phyloP scores from a whole-genome alignment of 2,797 vertebrate species.

The Crocidura indochinensis region DNA sequence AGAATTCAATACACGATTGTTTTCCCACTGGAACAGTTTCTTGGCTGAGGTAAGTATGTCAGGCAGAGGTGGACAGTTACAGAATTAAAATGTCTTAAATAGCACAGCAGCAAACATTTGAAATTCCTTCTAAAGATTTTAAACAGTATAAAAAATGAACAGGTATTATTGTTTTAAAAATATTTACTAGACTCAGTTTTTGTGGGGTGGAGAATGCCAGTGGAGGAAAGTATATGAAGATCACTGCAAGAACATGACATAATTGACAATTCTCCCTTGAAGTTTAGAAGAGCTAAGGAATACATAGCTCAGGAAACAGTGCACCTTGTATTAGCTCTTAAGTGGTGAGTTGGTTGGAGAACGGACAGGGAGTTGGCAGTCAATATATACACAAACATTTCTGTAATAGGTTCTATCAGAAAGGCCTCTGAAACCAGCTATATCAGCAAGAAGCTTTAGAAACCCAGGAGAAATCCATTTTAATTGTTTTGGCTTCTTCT shows the following conservation, averaged over 20 bases:
- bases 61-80: slow-evolving; percentile 70
- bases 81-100: slow-evolving; percentile 79
- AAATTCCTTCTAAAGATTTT: slow-evolving; percentile 47
- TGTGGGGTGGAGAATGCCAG: not conserved
- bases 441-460: slow-evolving; percentile 16
- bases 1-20: slow-evolving; percentile 61
- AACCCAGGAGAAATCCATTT: not conserved
- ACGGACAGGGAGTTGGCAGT: not conserved
- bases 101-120: slow-evolving; percentile 65
- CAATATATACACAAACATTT: not conserved
- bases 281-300: not conserved
- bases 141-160: not conserved
- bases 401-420: not conserved
- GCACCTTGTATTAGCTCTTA: not conserved
- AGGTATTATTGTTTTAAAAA: slow-evolving; percentile 16
- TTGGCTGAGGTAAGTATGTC: slow-evolving; percentile 61
- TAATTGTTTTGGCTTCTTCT: slow-evolving; percentile 47
- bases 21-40: slow-evolving; percentile 69
- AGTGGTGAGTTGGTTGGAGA: not conserved
- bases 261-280: not conserved
- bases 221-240: not conserved
- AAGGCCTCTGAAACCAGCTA: not conserved
- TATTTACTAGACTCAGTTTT: slow-evolving; percentile 12
- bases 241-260: not conserved
- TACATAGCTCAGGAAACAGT: not conserved